Conservation (phyloP, 2,113 vertebrate species). For the Meleagris gallopavo region DNA sequence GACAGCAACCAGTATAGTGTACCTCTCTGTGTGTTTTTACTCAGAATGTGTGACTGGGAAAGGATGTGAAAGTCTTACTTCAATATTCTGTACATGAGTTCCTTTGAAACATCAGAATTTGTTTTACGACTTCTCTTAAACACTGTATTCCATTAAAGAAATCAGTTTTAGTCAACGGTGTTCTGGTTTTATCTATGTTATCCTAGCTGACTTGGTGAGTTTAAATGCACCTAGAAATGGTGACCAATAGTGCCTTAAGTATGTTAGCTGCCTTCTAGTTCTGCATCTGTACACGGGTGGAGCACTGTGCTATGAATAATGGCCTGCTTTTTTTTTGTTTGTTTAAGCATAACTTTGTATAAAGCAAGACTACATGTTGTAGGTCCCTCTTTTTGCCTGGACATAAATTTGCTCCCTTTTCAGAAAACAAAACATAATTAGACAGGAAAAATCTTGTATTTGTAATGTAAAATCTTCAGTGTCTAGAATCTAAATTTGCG, state of each 20-base stretch:
- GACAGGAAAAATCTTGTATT: background rate
- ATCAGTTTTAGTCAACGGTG: background rate
- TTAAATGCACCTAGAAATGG: constrained; percentile 50
- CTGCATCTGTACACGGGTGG: background rate
- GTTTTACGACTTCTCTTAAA: background rate
- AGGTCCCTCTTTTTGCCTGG: background rate
- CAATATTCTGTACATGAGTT: background rate
- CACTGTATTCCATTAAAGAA: background rate
- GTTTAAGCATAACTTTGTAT: background rate
- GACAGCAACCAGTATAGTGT: background rate
- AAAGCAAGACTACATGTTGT: background rate
- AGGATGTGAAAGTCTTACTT: background rate
- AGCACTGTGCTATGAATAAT: background rate
- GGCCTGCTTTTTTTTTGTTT: background rate
- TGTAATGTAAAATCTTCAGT: background rate
- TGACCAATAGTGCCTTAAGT: constrained; percentile 19
- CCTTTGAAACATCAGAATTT: background rate
- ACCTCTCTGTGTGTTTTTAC: background rate
- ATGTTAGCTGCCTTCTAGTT: background rate
- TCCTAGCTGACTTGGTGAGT: constrained; percentile 34
- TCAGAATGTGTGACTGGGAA: background rate
- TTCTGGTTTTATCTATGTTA: constrained; percentile 32
- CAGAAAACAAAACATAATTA: background rate
- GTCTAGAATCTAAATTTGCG: background rate
- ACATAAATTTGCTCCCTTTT: background rate